Evolutionary conservation across 2,113 vertebrate species (phyloP).

Genomic region (Hucho hucho): DNA sequence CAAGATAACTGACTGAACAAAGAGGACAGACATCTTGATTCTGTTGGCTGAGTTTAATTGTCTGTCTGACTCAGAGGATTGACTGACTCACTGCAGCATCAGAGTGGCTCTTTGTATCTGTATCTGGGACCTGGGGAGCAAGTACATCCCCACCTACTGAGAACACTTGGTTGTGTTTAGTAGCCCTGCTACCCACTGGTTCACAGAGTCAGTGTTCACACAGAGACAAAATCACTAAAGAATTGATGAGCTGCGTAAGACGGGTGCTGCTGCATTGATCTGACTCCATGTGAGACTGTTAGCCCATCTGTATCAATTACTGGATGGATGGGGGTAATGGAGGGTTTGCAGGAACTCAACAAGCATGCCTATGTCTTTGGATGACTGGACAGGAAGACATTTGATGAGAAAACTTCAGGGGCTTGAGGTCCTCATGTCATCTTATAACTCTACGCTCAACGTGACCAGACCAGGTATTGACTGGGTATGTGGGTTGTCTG

Average conservation of each 20-base stretch:
- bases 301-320: slow-evolving; percentile 50
- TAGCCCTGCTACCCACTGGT: slow-evolving; percentile 38
- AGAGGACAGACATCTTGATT: too few relatives aligned
- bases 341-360: slow-evolving; percentile 20
- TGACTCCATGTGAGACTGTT: slow-evolving; percentile 40
- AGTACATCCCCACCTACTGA: slow-evolving; percentile 11
- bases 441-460: too few relatives aligned
- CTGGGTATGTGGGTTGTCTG: too few relatives aligned
- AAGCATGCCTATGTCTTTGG: neutral
- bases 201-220: slow-evolving; percentile 55
- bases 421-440: too few relatives aligned
- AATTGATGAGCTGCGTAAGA: slow-evolving; percentile 58
- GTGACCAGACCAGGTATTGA: neutral
- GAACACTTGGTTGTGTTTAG: slow-evolving; percentile 13
- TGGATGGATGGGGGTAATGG: slow-evolving; percentile 38
- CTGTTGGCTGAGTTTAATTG: too few relatives aligned
- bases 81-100: too few relatives aligned
- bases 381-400: neutral
- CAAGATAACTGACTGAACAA: too few relatives aligned
- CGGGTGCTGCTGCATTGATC: slow-evolving; percentile 36
- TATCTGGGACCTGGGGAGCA: neutral
- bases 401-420: too few relatives aligned
- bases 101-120: too few relatives aligned
- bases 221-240: slow-evolving; percentile 49
- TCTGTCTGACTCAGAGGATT: too few relatives aligned